These are phyloP conservation scores for Ormyrus pomaceus DNA, from an alignment of 2,888 invertebrate species.

Conservation along the genomic window DNA sequence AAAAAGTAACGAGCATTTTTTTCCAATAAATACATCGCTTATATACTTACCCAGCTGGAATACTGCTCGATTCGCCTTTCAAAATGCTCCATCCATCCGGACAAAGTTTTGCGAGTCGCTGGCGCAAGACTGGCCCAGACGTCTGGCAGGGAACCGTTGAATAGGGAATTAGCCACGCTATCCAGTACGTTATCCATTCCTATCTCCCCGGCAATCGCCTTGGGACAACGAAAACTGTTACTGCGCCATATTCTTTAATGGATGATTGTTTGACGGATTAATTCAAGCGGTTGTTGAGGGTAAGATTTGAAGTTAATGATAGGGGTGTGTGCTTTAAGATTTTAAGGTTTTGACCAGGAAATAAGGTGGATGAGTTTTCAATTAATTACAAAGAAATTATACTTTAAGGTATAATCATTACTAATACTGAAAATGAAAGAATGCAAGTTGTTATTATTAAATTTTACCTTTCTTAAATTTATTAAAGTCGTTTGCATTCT, in stretches of 20 bases:
- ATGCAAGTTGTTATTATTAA: no score
- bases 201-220: slow-evolving; percentile 93
- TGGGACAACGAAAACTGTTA: slow-evolving; percentile 20
- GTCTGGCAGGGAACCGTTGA: slow-evolving; percentile 89
- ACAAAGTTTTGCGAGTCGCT: slow-evolving; percentile 89
- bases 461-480: slow-evolving; percentile 81
- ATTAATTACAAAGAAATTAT: background rate
- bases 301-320: no score
- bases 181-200: slow-evolving; percentile 93
- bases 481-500: slow-evolving; percentile 84
- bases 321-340: no score
- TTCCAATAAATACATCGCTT: no score
- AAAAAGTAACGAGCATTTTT: background rate
- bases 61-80: slow-evolving; percentile 84
- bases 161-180: slow-evolving; percentile 87
- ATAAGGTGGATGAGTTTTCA: no score
- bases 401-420: no score
- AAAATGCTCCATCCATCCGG: slow-evolving; percentile 94
- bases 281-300: no score
- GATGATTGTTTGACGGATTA: no score
- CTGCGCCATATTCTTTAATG: background rate
- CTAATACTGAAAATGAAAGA: no score
- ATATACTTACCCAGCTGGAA: slow-evolving; percentile 82
- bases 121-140: slow-evolving; percentile 91
- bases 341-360: no score